Evolutionary conservation across 1,140 invertebrate genomes (phyloP).

Genomic region (Aplysia californica): DNA sequence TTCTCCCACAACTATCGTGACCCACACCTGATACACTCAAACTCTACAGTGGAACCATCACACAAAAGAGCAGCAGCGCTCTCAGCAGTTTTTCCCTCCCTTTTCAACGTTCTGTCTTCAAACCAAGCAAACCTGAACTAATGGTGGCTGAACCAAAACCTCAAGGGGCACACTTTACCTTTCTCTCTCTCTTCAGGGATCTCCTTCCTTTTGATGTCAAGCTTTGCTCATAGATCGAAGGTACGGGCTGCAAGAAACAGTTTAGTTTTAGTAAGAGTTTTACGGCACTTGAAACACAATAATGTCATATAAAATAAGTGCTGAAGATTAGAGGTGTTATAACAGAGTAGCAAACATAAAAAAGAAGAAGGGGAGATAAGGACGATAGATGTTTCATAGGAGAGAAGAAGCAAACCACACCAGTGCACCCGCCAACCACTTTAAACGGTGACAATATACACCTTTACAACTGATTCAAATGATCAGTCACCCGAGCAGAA

Average conservation of each 20-base stretch:
- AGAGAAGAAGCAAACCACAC: too few relatives aligned
- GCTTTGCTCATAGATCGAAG: slow-evolving; percentile 11
- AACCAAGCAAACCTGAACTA: not conserved
- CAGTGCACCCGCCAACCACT: too few relatives aligned
- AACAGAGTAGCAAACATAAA: too few relatives aligned
- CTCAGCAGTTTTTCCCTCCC: not conserved
- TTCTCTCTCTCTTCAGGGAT: slow-evolving; percentile 22
- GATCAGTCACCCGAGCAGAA: not conserved
- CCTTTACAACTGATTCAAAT: not conserved
- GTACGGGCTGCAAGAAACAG: slow-evolving; percentile 5
- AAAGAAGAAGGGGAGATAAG: too few relatives aligned
- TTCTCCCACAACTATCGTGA: too few relatives aligned
- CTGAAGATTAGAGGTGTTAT: too few relatives aligned
- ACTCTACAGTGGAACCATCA: not conserved
- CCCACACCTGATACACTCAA: not conserved
- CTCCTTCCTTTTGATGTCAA: slow-evolving; percentile 11
- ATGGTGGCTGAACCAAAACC: not conserved
- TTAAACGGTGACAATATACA: not conserved
- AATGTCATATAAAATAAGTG: too few relatives aligned
- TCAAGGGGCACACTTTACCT: not conserved
- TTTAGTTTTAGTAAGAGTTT: too few relatives aligned
- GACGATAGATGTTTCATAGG: too few relatives aligned
- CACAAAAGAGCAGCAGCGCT: not conserved
- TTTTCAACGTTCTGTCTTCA: not conserved
- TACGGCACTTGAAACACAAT: too few relatives aligned